phyloP scores from a whole-genome alignment of 1,140 invertebrate genomes.

The Galendromus occidentalis region DNA sequence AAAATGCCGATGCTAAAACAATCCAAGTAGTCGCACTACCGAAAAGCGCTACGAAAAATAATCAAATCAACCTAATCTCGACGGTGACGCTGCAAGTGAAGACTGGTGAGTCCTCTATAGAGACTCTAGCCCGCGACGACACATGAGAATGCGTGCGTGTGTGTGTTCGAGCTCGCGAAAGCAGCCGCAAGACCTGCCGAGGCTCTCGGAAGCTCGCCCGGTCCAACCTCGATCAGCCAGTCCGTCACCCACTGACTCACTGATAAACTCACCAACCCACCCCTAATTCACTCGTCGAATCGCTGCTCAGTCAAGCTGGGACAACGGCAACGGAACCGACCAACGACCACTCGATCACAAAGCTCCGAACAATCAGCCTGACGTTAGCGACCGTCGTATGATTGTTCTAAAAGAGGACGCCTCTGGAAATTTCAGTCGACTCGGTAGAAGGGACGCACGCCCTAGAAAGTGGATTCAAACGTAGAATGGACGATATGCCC shows the following conservation, averaged over 20 bases:
- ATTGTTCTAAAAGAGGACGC: too few species aligned
- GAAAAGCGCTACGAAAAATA: neutral
- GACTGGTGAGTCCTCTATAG: neutral
- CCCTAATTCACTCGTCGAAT: too few species aligned
- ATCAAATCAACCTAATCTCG: slow-evolving; percentile 1
- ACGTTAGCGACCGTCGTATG: too few species aligned
- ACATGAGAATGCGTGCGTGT: neutral
- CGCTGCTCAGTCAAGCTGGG: too few species aligned
- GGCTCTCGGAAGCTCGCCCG: neutral
- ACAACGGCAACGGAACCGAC: too few species aligned
- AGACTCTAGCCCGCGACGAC: neutral
- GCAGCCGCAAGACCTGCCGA: neutral
- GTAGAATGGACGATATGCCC: neutral
- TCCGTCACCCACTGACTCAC: too few species aligned
- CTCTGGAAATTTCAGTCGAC: neutral
- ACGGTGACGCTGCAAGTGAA: slow-evolving; percentile 9
- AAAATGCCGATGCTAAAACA: neutral
- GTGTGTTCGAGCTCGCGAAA: neutral
- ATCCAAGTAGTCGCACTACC: neutral
- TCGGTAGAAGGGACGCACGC: neutral
- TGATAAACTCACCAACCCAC: too few species aligned
- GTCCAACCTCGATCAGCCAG: too few species aligned
- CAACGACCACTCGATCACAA: too few species aligned
- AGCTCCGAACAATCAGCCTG: too few species aligned
- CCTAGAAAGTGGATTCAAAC: neutral